phyloP scores from a whole-genome alignment of 1,140 invertebrate genomes.

The Chrysopa pallens region DNA sequence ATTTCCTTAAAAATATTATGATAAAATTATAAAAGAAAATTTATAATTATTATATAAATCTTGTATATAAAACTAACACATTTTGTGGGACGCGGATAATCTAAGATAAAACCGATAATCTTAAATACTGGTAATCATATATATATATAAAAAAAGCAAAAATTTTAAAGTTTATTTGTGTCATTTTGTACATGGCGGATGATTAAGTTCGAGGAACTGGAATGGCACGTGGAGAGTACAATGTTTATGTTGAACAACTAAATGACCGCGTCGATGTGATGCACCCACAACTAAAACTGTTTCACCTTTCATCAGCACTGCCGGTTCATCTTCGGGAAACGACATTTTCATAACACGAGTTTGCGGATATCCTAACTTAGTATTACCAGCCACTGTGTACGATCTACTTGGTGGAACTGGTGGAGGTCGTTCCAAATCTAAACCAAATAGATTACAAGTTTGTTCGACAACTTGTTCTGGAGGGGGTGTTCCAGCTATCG shows the following conservation, averaged over 20 bases:
- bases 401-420: constrained; percentile 74
- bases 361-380: constrained; percentile 86
- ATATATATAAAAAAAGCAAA: too few relatives aligned
- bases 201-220: constrained; percentile 66
- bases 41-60: too few relatives aligned
- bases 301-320: constrained; percentile 57
- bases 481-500: constrained; percentile 70
- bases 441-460: constrained; percentile 74
- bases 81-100: too few relatives aligned
- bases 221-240: constrained; percentile 68
- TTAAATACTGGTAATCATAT: too few relatives aligned
- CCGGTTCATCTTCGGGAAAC: constrained; percentile 46
- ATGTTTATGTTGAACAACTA: constrained; percentile 69
- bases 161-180: not conserved
- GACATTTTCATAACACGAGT: constrained; percentile 78
- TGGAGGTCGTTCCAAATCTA: constrained; percentile 77
- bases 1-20: too few relatives aligned
- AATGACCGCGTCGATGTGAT: constrained; percentile 57
- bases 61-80: too few relatives aligned
- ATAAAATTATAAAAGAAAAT: too few relatives aligned
- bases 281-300: constrained; percentile 66
- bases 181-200: constrained; percentile 17
- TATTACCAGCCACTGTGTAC: constrained; percentile 79
- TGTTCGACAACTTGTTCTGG: constrained; percentile 72
- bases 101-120: too few relatives aligned